Conservation (phyloP, 2,797 vertebrate genomes). For the Hippoglossus hippoglossus region DNA sequence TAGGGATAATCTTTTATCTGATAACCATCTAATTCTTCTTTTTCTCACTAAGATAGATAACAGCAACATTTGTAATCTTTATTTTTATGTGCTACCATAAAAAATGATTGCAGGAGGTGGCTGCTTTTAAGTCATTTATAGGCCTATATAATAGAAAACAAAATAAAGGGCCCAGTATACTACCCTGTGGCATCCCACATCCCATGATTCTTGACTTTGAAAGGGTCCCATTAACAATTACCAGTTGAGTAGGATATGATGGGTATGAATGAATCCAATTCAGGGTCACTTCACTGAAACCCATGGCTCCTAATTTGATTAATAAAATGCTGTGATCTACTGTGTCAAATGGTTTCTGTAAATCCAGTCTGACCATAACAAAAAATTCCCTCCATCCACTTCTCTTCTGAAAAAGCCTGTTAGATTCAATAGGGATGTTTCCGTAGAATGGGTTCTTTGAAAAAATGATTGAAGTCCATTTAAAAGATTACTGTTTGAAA, state of each 20-base stretch:
- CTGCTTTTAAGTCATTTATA: background rate
- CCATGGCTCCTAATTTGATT: background rate
- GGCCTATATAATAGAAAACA: background rate
- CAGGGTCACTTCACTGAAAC: background rate
- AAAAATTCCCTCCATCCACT: too few species aligned
- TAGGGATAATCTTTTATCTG: too few species aligned
- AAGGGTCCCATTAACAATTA: background rate
- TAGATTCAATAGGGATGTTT: background rate
- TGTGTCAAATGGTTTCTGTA: background rate
- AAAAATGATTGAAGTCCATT: background rate
- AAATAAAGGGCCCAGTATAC: background rate
- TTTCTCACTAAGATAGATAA: too few species aligned
- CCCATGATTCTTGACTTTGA: conserved; percentile 2
- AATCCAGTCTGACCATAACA: background rate
- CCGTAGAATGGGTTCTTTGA: background rate
- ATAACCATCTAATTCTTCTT: too few species aligned
- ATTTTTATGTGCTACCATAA: background rate
- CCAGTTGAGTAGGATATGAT: background rate
- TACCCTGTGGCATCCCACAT: conserved; percentile 13
- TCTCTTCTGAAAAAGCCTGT: background rate
- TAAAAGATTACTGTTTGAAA: background rate
- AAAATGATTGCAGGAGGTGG: background rate
- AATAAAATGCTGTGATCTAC: background rate
- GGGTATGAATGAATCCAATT: background rate
- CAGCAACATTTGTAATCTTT: too few species aligned